A percentile compares a stretch with the other conserved stretches of the same genome.
These are phyloP conservation scores for Ypsolopha scabrella DNA, from an alignment of 2,888 invertebrate species.

Conservation along the genomic window DNA sequence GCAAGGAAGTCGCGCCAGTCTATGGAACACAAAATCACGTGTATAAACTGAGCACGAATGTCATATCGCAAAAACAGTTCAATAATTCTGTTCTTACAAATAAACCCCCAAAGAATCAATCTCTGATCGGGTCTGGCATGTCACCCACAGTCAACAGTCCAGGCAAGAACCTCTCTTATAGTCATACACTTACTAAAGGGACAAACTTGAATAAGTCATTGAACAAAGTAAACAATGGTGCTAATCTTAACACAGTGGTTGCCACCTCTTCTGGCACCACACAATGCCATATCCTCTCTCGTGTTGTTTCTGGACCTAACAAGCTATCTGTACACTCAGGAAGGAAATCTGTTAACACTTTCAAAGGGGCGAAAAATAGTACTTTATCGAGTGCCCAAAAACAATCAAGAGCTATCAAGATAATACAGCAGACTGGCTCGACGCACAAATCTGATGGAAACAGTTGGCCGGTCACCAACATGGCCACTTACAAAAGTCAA, in stretches of 20 bases:
- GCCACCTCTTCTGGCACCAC: constrained; percentile 50
- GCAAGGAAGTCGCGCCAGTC: constrained; percentile 48
- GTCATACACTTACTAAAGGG: constrained; percentile 52
- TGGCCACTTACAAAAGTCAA: constrained; percentile 45
- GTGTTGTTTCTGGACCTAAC: constrained; percentile 60
- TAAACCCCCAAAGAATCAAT: constrained; percentile 51
- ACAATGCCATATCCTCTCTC: constrained; percentile 59
- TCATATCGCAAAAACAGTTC: constrained; percentile 45
- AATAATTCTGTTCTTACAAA: constrained; percentile 53
- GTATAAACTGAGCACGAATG: constrained; percentile 51
- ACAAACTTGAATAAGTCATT: constrained; percentile 51
- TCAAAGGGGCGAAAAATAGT: constrained; percentile 45
- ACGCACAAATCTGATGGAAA: constrained; percentile 51
- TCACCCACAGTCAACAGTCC: constrained; percentile 48
- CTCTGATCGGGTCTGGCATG: constrained; percentile 47
- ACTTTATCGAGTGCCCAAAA: constrained; percentile 39
- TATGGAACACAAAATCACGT: constrained; percentile 57
- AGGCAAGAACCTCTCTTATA: constrained; percentile 54
- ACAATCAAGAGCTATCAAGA: constrained; percentile 66
- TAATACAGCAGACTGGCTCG: constrained; percentile 61
- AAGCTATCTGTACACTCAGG: constrained; percentile 63
- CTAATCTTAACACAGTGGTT: constrained; percentile 57
- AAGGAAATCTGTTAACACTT: constrained; percentile 47
- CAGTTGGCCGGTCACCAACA: constrained; percentile 49
- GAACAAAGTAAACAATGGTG: constrained; percentile 60